Base-by-base conservation (phyloP, 2,888 invertebrate species). In the Schizaphis graminum region DNA sequence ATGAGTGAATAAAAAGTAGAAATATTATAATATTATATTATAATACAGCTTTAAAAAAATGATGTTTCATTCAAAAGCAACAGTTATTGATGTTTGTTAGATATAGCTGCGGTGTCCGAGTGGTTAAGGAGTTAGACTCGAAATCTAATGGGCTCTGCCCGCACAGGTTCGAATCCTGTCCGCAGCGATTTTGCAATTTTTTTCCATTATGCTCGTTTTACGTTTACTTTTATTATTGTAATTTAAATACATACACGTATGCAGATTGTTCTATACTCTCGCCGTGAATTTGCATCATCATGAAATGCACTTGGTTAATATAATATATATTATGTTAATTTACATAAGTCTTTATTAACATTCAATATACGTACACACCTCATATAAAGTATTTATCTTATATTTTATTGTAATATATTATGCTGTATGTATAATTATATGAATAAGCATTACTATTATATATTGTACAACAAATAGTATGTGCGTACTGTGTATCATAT, bases 121-220 rank as follows among this genome's bases (percentile, higher is more conserved):
- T 96, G 96, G 96, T 96, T 96, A 96, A 96, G 96, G 96, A 96
- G 97, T 97, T 96, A 96, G 97, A 97, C 96, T 97, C 96, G 97
- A 97, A 97, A 97, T 97, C 97, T 96, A 96, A 96, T 97, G 97
- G 97, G 97, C 96, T 96, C 95, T 97, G 96, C 97, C 97, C 97
- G 97, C 97, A 96, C 96, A 97, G 97, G 97, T 97, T 97, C 97
- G 96, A 95, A 95, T 95, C 95, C 95, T 95, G 95, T 95, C 95
- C 95, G 95, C 95, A 95, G 95, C 95, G 95, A 1, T 44, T 92
- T 88, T 92, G 24, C 28, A n/a, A 47, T 28, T 91, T 89, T 88
- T 93, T 87, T 41, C 41, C 47, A 28, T 0, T 53, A 24, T 84
- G 2, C 2, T 35, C 21, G 21, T 35, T 77, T 77, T 21, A 8